Conservation (phyloP, 2,888 invertebrate species). For the Dryocosmus kuriphilus region DNA sequence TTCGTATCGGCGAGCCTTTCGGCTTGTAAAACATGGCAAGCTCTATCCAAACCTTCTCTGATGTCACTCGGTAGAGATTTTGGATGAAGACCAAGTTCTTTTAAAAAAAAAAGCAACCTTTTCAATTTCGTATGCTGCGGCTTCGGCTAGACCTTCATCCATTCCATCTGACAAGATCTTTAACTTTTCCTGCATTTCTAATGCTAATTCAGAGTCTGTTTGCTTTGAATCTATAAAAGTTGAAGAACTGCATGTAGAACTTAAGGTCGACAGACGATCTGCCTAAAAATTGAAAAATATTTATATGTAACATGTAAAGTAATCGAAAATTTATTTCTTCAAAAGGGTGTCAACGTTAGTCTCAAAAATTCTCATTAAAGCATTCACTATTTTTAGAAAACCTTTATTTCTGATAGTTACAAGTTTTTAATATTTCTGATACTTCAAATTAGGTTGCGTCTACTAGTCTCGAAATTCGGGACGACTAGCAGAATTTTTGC, state of each 20-base stretch:
- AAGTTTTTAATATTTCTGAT: too few species aligned
- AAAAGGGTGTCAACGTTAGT: too few species aligned
- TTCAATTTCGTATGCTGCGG: conserved; percentile 62
- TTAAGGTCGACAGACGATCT: conserved; percentile 6
- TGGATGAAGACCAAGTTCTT: conserved; percentile 62
- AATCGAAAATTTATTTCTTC: too few species aligned
- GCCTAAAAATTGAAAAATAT: background rate
- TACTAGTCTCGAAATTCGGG: too few species aligned
- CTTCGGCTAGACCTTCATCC: conserved; percentile 67
- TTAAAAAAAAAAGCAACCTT: conserved; percentile 60
- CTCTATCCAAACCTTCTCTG: conserved; percentile 63
- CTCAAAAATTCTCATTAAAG: too few species aligned
- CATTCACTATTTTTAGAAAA: too few species aligned
- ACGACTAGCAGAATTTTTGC: too few species aligned
- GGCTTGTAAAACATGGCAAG: conserved; percentile 61
- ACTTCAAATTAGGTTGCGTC: too few species aligned
- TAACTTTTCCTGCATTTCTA: conserved; percentile 51
- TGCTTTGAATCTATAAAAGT: background rate
- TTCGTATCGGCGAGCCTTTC: conserved; percentile 66
- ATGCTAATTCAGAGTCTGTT: conserved; percentile 17
- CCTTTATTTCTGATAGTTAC: too few species aligned
- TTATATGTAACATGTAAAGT: background rate
- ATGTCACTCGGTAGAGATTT: conserved; percentile 62
- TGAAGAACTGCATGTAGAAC: conserved; percentile 14
- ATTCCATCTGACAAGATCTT: conserved; percentile 62